These are phyloP conservation scores for Aphrophora alni DNA, from an alignment of 2,888 invertebrate species.

Conservation along the genomic window DNA sequence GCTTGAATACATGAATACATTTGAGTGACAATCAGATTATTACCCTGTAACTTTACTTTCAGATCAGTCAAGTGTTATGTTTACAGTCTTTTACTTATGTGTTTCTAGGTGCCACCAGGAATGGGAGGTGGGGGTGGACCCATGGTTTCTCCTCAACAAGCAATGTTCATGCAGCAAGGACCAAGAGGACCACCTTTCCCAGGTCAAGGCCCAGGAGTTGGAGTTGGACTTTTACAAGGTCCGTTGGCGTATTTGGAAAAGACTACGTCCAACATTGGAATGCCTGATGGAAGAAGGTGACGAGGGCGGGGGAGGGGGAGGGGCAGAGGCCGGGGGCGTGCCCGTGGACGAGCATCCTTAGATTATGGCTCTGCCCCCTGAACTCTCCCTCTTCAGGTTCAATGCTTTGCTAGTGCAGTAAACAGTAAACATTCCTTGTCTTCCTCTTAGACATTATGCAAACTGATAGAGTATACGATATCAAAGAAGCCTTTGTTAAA, in stretches of 20 bases:
- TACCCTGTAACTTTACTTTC: too few species aligned
- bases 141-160: constrained; percentile 54
- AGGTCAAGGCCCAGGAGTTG: constrained; percentile 59
- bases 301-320: constrained; percentile 81
- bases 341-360: constrained; percentile 75
- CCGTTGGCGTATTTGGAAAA: constrained; percentile 88
- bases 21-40: too few species aligned
- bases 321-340: constrained; percentile 77
- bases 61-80: too few species aligned
- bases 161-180: constrained; percentile 65
- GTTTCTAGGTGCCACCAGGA: constrained; percentile 18
- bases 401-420: constrained; percentile 2
- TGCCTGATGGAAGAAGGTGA: constrained; percentile 86
- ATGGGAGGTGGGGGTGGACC: constrained; percentile 17
- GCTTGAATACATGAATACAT: too few species aligned
- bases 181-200: constrained; percentile 63
- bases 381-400: constrained; percentile 43
- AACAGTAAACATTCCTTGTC: constrained; percentile 3
- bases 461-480: background rate
- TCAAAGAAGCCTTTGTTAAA: background rate
- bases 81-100: background rate
- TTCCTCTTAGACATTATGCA: constrained; percentile 4
- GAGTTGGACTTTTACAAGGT: constrained; percentile 71
- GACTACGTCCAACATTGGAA: constrained; percentile 89
- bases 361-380: constrained; percentile 52